Evolutionary conservation across 2,797 vertebrate genomes (phyloP), one percentile per base, ranked within the genome.

Genomic region (Oceanodroma leucorhoa): DNA sequence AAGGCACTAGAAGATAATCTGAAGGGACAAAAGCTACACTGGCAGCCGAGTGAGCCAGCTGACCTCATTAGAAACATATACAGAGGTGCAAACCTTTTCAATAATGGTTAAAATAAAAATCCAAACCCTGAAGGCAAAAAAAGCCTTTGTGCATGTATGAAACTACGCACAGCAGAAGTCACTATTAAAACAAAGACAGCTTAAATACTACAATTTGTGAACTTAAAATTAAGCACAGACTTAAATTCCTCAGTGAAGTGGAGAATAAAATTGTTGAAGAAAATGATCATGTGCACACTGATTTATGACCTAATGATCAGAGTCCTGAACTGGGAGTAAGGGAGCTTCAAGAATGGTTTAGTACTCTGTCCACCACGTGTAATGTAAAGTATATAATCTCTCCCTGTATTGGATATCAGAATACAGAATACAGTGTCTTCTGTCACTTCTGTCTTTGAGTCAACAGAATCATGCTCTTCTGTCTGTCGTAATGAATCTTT

Each of bases 61-160:
- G 46, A 67, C 9, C 48, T 46, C 29, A 29, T 71, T 29, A 83
- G 27, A 87, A 76, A 66, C 8, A 36, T 38, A 55, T 15, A 46
- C 5, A 29, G 30, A 90, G 27, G 7, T 83, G 24, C 11, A 67
- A 83, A 57, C 10, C 14, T 75, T 87, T 80, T 53, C 23, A 57
- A 17, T 30, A 55, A 38, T 9, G 29, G 19, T 54, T 13, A 24
- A 23, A 54, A 57, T 50, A 45, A 6, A 0, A 0, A 0, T 3
- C 21, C 6, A 41, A 84, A n/a, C 27, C 10, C 19, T 21, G 5
- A 72, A 48, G 1, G 14, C 3, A 53, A 53, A 53, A 58, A 87
- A 46, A 3, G 2, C 4, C 13, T 62, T 46, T 82, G 2, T 50
- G 23, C 3, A 23, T 14, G 3, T 20, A 43, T 48, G 14, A 87